A percentile compares a stretch with the other conserved stretches of the same genome.
These are phyloP conservation scores for Rallus limicola DNA, from an alignment of 2,113 vertebrate genomes.

Conservation along the genomic window DNA sequence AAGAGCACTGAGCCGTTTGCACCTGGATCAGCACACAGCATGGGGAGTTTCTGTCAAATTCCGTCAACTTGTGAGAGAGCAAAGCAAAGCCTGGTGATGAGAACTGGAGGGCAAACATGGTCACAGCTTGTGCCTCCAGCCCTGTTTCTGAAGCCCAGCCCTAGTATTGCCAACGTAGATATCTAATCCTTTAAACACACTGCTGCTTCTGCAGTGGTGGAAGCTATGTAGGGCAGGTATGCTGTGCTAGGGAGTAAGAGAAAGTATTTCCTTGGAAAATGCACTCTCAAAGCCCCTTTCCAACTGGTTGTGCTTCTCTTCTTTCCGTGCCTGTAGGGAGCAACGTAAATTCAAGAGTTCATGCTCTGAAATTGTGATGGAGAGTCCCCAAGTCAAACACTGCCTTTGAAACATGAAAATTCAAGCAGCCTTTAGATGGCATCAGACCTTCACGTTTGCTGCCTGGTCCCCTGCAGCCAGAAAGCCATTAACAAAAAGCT, in stretches of 20 bases:
- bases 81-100: not conserved
- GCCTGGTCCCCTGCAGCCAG: not conserved
- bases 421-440: constrained; percentile 55
- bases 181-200: not conserved
- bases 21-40: not conserved
- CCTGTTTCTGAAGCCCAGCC: too few species aligned
- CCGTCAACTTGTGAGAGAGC: not conserved
- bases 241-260: not conserved
- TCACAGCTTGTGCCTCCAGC: not conserved
- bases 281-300: not conserved
- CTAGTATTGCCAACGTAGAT: not conserved
- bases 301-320: too few species aligned
- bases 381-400: too few species aligned
- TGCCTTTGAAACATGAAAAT: not conserved
- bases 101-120: not conserved
- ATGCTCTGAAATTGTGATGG: not conserved
- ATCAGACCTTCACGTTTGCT: not conserved
- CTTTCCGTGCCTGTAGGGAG: not conserved
- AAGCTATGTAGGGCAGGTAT: too few species aligned
- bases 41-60: not conserved
- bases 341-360: not conserved
- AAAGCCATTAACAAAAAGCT: constrained; percentile 37
- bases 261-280: not conserved
- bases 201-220: not conserved
- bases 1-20: not conserved